Evolutionary conservation across 2,888 invertebrate species (phyloP).

Genomic region (Drosophila neonasuta): DNA sequence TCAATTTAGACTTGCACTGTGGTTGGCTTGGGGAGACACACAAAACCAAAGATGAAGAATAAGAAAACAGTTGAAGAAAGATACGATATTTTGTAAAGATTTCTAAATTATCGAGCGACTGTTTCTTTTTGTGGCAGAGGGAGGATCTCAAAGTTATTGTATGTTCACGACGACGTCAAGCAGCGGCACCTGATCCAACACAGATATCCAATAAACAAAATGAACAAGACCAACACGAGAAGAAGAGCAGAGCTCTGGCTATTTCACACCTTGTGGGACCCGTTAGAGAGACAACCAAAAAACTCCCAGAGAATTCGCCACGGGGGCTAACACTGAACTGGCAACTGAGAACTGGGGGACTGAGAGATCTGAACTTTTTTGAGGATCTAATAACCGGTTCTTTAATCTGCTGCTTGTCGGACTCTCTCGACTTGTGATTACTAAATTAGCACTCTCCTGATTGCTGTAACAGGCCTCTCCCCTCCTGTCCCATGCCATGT

Average conservation of each 20-base stretch:
- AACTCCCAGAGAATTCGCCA: slow-evolving; percentile 12
- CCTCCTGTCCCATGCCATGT: slow-evolving; percentile 1
- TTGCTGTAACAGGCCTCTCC: slow-evolving; percentile 34
- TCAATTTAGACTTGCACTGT: neutral
- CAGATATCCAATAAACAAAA: slow-evolving; percentile 42
- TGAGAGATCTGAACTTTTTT: slow-evolving; percentile 34
- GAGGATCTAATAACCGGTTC: slow-evolving; percentile 58
- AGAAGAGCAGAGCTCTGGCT: slow-evolving; percentile 22
- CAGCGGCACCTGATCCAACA: slow-evolving; percentile 68
- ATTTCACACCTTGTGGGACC: slow-evolving; percentile 66
- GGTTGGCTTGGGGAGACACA: slow-evolving; percentile 18
- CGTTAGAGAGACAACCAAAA: slow-evolving; percentile 57
- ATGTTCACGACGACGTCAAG: slow-evolving; percentile 64
- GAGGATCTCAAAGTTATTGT: slow-evolving; percentile 64
- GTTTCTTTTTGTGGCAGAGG: slow-evolving; percentile 38
- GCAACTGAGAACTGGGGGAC: neutral
- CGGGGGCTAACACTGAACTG: slow-evolving; percentile 16
- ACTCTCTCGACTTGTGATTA: slow-evolving; percentile 62
- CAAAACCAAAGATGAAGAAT: neutral
- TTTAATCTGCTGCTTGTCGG: too few species aligned
- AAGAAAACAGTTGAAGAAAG: slow-evolving; percentile 15
- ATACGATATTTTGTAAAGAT: slow-evolving; percentile 54
- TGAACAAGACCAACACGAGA: slow-evolving; percentile 22
- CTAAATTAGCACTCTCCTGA: slow-evolving; percentile 73
- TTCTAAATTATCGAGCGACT: slow-evolving; percentile 63